Evolutionary conservation across 2,113 vertebrate genomes (phyloP).

Genomic region (Sinocyclocheilus maitianheensis): DNA sequence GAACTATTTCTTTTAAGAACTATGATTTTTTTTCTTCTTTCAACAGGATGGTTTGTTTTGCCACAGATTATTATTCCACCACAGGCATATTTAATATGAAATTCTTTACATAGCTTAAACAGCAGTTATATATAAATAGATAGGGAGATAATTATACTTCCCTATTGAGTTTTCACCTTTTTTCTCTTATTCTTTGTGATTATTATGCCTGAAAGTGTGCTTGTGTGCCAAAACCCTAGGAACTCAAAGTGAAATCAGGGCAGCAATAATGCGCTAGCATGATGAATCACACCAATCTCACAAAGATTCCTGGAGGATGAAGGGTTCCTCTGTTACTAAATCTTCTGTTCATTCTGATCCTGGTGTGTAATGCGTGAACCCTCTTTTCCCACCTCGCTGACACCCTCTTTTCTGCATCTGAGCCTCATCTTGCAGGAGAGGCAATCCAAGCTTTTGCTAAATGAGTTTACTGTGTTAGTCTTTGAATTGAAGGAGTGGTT

Average conservation of each 20-base stretch:
- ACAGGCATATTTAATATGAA: slow-evolving; percentile 14
- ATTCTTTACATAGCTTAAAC: slow-evolving; percentile 44
- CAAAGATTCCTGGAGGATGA: slow-evolving; percentile 67
- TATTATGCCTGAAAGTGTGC: slow-evolving; percentile 37
- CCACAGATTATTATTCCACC: slow-evolving; percentile 23
- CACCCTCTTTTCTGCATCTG: slow-evolving; percentile 61
- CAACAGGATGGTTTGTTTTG: not conserved
- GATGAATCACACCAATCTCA: slow-evolving; percentile 73
- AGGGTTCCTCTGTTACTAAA: slow-evolving; percentile 68
- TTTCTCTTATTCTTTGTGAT: slow-evolving; percentile 38
- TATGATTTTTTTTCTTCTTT: not conserved
- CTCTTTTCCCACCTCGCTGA: slow-evolving; percentile 47
- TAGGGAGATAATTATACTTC: slow-evolving; percentile 42
- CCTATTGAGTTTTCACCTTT: slow-evolving; percentile 40
- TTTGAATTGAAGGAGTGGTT: slow-evolving; percentile 14
- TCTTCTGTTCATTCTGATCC: slow-evolving; percentile 76
- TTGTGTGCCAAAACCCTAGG: slow-evolving; percentile 44
- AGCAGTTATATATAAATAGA: slow-evolving; percentile 42
- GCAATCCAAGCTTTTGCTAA: not conserved
- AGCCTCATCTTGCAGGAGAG: slow-evolving; percentile 59
- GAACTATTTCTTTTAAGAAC: not conserved
- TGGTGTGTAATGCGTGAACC: slow-evolving; percentile 73
- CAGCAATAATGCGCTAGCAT: slow-evolving; percentile 70
- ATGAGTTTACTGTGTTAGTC: slow-evolving; percentile 27
- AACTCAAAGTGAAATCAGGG: slow-evolving; percentile 55